Conservation (phyloP, 2,797 vertebrate species). For the Poliocrania exsul region DNA sequence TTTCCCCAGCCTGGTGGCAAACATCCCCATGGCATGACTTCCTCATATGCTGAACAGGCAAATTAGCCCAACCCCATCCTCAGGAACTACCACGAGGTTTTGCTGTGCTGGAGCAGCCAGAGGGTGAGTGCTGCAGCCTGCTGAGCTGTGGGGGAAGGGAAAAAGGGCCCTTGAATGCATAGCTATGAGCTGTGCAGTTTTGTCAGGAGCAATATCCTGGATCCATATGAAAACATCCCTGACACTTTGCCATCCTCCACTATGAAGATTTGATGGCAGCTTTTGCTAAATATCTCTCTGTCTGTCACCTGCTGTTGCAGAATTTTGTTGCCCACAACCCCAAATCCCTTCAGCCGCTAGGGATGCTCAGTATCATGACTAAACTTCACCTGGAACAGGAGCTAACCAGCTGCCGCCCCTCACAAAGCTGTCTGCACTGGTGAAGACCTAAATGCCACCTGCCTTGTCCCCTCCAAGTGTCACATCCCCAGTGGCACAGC, state of each 20-base stretch:
- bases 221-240: background rate
- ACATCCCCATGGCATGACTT: background rate
- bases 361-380: background rate
- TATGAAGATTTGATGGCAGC: background rate
- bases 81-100: background rate
- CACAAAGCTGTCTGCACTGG: fast-evolving
- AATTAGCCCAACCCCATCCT: background rate
- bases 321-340: background rate
- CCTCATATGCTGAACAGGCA: background rate
- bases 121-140: background rate
- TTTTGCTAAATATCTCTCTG: background rate
- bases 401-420: background rate
- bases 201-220: fast-evolving
- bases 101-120: background rate
- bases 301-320: background rate
- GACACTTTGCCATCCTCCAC: background rate
- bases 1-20: background rate
- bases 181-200: background rate
- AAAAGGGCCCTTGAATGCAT: background rate
- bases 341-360: fast-evolving
- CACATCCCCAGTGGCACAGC: fast-evolving
- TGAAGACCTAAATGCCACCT: background rate
- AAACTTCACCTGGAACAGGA: background rate
- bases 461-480: background rate
- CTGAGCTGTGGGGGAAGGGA: background rate